Evolutionary conservation across 2,113 vertebrate species (phyloP).

Genomic region (Antigone vipio): DNA sequence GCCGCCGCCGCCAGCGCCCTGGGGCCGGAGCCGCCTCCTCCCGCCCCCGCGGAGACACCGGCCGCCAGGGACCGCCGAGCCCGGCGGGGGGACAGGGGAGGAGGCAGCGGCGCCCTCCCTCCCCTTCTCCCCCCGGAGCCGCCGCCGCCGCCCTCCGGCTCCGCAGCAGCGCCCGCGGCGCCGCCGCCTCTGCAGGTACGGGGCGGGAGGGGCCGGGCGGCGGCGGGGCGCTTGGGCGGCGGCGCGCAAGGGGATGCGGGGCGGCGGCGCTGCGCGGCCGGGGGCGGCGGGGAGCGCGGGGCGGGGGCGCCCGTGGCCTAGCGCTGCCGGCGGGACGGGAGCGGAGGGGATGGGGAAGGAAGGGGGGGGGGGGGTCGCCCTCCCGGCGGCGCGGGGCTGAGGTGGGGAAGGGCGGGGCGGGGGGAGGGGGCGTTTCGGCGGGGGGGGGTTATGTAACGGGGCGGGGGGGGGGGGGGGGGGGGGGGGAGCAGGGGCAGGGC

Average conservation of each 20-base stretch:
- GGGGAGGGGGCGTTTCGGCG: not conserved
- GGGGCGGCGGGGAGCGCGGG: not conserved
- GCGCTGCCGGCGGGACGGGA: not conserved
- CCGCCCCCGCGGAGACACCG: not conserved
- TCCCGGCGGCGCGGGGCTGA: not conserved
- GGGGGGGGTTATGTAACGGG: not conserved
- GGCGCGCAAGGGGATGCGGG: not conserved
- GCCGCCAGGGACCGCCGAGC: not conserved
- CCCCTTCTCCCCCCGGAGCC: slow-evolving; percentile 29
- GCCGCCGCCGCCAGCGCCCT: slow-evolving; percentile 7
- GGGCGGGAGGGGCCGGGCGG: not conserved
- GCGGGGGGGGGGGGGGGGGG: not conserved
- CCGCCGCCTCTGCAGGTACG: slow-evolving; percentile 66
- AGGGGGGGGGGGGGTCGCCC: not conserved
- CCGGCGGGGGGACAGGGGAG: slow-evolving; percentile 39
- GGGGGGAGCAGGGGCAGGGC: not conserved
- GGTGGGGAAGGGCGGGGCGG: not conserved
- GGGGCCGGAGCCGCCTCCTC: not conserved
- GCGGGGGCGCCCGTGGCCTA: slow-evolving; percentile 49
- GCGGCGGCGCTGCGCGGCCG: not conserved
- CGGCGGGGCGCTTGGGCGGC: not conserved
- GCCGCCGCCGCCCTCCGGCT: slow-evolving; percentile 22
- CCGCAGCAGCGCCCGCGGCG: not conserved
- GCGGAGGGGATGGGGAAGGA: not conserved
- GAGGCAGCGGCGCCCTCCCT: slow-evolving; percentile 51